Base-by-base conservation (phyloP, 1,140 invertebrate genomes). In the Macrostomum lignano region DNA sequence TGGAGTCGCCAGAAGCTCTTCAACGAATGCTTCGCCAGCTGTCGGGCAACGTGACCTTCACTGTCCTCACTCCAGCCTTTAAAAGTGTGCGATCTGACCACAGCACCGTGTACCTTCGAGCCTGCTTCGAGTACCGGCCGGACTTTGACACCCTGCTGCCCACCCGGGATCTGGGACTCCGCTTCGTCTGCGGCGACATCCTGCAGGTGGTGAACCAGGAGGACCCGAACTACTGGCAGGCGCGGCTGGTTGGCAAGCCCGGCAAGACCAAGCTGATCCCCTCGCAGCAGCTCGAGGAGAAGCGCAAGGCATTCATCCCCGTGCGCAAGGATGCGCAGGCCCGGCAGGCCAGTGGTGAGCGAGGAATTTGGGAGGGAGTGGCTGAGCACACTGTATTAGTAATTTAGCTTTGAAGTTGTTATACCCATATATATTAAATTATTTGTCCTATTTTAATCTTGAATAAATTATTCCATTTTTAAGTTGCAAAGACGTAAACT, bases 191-290 rank as follows among this genome's bases (percentile, higher is more conserved):
- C 41, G 84, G 88, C 7, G 86, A 98, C 48, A 77, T 96, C 44
- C 63, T 96, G 15, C 58, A 75, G 63, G 73, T 91, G 34, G 64
- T 93, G 7, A 81, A 82, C 51, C 72, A 79, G 44, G 75, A 77
- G 36, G 84, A 93, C 60, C 74, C 81, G 0, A 91, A 91, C 49
- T 96, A 84, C 84, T 94, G 88, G 84, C 88, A 98, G 63, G 84
- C 82, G 10, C 5, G 20, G 20, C 11, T 30, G 11, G 7, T 6
- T 20, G 28, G 20, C 6, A 5, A 5, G 11, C 15, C 30, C 29
- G 22, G 14, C 31, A 34, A 41, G 17, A 31, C 37, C 19, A 79
- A 79, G 15, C 58, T 91, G 17, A 70, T 93, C 42, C 82, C 84
- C 1, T 86, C 84, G 0, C 66, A 76, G 35, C 76, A 86, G 47